Evolutionary conservation across 2,113 vertebrate species (phyloP), one percentile per base, ranked within the genome.

Genomic region (Lepidiolamprologus cunningtoni): DNA sequence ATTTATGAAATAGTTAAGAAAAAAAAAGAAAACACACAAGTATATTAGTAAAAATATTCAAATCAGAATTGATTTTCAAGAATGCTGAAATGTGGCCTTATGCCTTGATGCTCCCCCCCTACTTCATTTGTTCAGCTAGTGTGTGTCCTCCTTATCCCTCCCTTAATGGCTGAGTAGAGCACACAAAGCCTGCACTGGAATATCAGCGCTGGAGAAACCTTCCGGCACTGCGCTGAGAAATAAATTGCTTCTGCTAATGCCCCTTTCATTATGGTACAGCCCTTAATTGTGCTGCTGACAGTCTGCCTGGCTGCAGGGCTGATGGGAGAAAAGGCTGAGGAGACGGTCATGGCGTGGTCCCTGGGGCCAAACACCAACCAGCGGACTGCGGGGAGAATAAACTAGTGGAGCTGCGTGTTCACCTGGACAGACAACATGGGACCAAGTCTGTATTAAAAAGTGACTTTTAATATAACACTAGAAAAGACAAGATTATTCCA

Each of bases 191-290:
- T 33, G 79, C 57, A 13, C 86, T 83, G 91, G 85, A 93, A 94
- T 91, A 94, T 94, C 92, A 86, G 91, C 91, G 40, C 33, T 58
- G 14, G 53, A 89, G 88, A 55, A 92, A 93, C 87, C 95, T 95
- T 93, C 91, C 90, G 92, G 93, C 93, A 3, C 89, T 91, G 93
- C 93, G 61, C 90, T 86, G 92, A 88, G 95, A 94, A 95, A 95
- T 93, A 95, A 95, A 96, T 95, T 95, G 94, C 94, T 93, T 93
- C 92, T 93, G 93, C 92, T 95, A 95, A 95, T 95, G 93, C 92
- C 87, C 91, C 93, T 92, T 95, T 96, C 93, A 95, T 95, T 95
- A 95, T 45, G 73, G 89, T 91, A 82, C 89, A 91, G 93, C 85
- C 89, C 90, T 94, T 95, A 95, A 95, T 95, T 95, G 94, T 93